Evolutionary conservation across 2,113 vertebrate species (phyloP).

Genomic region (Tapirus terrestris): DNA sequence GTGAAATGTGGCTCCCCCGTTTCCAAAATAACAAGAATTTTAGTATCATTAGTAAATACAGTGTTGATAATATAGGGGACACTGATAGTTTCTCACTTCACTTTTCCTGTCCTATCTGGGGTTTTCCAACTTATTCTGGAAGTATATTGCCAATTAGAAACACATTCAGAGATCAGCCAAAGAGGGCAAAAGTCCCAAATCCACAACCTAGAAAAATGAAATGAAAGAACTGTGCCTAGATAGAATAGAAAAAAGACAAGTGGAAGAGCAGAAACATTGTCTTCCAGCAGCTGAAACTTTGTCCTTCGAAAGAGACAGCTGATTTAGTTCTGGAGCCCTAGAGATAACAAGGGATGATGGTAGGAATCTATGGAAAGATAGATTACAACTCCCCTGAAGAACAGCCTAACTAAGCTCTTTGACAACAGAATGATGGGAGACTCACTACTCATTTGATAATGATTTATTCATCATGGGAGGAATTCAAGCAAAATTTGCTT

Average conservation of each 20-base stretch:
- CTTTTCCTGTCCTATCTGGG: neutral
- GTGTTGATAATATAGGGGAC: neutral
- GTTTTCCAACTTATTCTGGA: neutral
- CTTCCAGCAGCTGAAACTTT: neutral
- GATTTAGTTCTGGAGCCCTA: neutral
- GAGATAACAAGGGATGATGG: neutral
- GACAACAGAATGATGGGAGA: neutral
- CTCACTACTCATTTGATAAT: neutral
- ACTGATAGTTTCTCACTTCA: neutral
- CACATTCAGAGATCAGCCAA: neutral
- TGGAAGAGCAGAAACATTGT: neutral
- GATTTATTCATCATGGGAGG: neutral
- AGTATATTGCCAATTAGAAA: neutral
- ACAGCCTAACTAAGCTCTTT: neutral
- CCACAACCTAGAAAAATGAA: neutral
- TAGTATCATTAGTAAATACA: neutral
- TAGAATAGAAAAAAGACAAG: neutral
- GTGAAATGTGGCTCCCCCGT: neutral
- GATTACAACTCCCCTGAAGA: neutral
- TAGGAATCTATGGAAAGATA: neutral
- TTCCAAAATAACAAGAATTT: neutral
- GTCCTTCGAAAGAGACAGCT: neutral
- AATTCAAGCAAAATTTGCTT: neutral
- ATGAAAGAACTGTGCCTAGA: neutral
- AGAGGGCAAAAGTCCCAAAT: neutral